phyloP scores from a whole-genome alignment of 2,888 invertebrate genomes.

The Rotaria socialis region DNA sequence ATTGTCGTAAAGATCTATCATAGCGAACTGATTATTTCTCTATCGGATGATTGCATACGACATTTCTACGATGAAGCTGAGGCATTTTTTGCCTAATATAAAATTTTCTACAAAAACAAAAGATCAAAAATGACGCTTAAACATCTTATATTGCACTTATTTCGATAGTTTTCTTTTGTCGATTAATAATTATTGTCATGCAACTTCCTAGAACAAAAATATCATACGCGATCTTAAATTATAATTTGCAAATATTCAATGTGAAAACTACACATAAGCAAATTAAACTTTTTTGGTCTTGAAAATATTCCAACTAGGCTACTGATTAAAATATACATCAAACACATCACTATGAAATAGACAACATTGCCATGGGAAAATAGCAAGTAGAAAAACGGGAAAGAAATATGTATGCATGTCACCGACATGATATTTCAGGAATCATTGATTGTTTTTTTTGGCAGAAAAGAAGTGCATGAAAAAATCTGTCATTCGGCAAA shows the following conservation, averaged over 20 bases:
- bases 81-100: neutral
- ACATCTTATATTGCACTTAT: too few relatives aligned
- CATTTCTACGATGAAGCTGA: neutral
- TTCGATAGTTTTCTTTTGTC: too few relatives aligned
- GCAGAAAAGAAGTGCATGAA: neutral
- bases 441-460: neutral
- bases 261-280: neutral
- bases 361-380: neutral
- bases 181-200: neutral
- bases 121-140: too few relatives aligned
- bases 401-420: neutral
- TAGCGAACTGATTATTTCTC: neutral
- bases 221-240: neutral
- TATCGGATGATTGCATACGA: neutral
- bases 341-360: neutral
- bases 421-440: neutral
- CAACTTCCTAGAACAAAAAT: neutral
- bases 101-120: too few relatives aligned
- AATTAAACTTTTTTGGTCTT: neutral
- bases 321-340: constrained; percentile 4
- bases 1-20: neutral
- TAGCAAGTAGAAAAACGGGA: neutral
- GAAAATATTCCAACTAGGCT: neutral
- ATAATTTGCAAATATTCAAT: neutral
- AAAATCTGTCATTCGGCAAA: neutral